Evolutionary conservation across 2,888 invertebrate genomes (phyloP).

Genomic region (Torymus tubicola): DNA sequence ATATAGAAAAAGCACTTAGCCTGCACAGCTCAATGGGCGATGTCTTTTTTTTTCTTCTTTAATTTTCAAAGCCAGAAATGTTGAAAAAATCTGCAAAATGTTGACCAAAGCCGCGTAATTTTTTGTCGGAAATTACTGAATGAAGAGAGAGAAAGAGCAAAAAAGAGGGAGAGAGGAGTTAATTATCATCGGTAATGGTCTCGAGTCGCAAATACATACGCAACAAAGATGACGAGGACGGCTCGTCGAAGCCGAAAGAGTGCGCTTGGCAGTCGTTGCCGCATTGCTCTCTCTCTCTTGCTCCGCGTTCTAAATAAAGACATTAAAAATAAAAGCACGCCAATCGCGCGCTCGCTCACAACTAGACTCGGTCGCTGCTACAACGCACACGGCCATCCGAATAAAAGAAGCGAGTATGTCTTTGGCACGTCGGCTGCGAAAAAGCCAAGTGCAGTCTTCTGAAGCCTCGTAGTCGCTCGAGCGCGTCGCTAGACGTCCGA

Average conservation of each 20-base stretch:
- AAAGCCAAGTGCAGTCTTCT: slow-evolving; percentile 40
- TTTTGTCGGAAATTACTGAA: too few relatives aligned
- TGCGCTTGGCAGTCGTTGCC: slow-evolving; percentile 46
- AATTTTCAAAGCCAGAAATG: too few relatives aligned
- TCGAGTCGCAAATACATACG: background rate
- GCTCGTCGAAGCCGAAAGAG: slow-evolving; percentile 5
- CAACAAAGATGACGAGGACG: slow-evolving; percentile 17
- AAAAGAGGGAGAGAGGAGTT: background rate
- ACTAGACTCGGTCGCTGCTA: background rate
- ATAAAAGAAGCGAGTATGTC: slow-evolving; percentile 21
- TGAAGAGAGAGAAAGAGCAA: background rate
- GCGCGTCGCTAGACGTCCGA: slow-evolving; percentile 1
- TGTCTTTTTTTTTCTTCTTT: too few relatives aligned
- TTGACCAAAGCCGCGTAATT: too few relatives aligned
- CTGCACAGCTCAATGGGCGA: too few relatives aligned
- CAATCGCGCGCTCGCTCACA: slow-evolving; percentile 23
- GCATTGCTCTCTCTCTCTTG: slow-evolving; percentile 21
- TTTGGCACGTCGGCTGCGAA: background rate
- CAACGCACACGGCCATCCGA: background rate
- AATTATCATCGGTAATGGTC: background rate
- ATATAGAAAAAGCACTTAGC: too few relatives aligned
- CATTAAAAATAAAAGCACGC: slow-evolving; percentile 55
- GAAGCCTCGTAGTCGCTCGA: slow-evolving; percentile 25
- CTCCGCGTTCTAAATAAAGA: slow-evolving; percentile 56
- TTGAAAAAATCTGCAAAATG: too few relatives aligned